These are phyloP conservation scores for Sesamia nonagrioides DNA, from an alignment of 1,140 invertebrate genomes.

Conservation along the genomic window DNA sequence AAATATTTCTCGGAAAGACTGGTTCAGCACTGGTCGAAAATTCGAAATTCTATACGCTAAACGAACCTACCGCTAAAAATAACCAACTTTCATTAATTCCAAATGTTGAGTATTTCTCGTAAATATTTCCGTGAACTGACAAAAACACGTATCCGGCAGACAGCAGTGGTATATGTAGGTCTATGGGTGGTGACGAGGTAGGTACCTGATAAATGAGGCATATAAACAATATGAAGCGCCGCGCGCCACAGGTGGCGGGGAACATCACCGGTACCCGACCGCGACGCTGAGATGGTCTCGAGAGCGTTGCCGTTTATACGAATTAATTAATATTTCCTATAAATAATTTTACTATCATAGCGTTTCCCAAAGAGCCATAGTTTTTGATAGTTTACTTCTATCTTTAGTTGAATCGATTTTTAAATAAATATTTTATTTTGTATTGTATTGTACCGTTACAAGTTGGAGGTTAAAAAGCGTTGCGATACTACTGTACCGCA, in stretches of 20 bases:
- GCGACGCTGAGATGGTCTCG: too few relatives aligned
- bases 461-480: neutral
- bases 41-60: neutral
- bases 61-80: neutral
- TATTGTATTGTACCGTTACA: neutral
- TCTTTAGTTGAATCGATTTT: neutral
- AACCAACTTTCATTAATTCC: neutral
- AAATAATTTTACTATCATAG: neutral
- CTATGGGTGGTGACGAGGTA: neutral
- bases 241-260: conserved; percentile 32
- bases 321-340: conserved; percentile 25
- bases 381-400: neutral
- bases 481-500: too few relatives aligned
- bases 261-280: neutral
- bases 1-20: conserved; percentile 3
- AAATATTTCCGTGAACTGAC: conserved; percentile 8
- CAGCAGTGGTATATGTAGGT: neutral
- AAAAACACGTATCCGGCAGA: neutral
- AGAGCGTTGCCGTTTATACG: neutral
- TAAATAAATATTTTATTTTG: neutral
- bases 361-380: neutral
- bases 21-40: neutral
- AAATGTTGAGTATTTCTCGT: neutral
- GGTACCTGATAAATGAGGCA: conserved; percentile 31
- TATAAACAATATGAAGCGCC: conserved; percentile 3